phyloP scores from a whole-genome alignment of 2,113 vertebrate species.

The Alces alces region DNA sequence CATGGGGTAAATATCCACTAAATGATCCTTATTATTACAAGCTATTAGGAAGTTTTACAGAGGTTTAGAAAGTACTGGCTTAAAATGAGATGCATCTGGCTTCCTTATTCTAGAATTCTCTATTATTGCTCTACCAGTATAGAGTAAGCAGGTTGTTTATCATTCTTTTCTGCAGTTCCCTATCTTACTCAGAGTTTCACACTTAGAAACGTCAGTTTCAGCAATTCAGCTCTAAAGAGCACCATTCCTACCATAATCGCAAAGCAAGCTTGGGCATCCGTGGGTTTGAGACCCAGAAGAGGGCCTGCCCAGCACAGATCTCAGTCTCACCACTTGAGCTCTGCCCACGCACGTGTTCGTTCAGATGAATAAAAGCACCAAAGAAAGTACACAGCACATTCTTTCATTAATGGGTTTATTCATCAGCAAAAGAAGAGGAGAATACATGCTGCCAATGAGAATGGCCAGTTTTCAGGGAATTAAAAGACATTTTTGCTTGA shows the following conservation, averaged over 20 bases:
- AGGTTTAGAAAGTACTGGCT: no score
- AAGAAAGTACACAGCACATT: background rate
- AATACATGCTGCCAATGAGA: background rate
- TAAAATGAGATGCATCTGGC: no score
- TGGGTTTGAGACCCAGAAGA: background rate
- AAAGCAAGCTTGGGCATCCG: background rate
- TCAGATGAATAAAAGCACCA: background rate
- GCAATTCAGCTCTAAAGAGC: background rate
- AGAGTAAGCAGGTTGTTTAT: background rate
- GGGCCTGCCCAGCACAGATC: background rate
- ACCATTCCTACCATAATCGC: background rate
- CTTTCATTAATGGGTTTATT: background rate
- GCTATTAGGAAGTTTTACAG: background rate
- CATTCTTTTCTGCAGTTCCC: background rate
- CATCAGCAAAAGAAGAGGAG: constrained; percentile 36
- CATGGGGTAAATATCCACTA: background rate
- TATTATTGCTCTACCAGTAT: background rate
- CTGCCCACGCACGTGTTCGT: background rate
- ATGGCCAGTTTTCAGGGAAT: constrained; percentile 13
- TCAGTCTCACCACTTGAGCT: background rate
- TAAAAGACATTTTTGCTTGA: background rate
- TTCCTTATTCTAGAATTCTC: no score
- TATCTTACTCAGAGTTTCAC: background rate
- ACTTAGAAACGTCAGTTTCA: background rate
- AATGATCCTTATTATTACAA: background rate